A percentile compares a stretch with the other conserved stretches of the same genome.
Evolutionary conservation across 2,888 invertebrate genomes (phyloP).

Genomic region (Boloria selene): DNA sequence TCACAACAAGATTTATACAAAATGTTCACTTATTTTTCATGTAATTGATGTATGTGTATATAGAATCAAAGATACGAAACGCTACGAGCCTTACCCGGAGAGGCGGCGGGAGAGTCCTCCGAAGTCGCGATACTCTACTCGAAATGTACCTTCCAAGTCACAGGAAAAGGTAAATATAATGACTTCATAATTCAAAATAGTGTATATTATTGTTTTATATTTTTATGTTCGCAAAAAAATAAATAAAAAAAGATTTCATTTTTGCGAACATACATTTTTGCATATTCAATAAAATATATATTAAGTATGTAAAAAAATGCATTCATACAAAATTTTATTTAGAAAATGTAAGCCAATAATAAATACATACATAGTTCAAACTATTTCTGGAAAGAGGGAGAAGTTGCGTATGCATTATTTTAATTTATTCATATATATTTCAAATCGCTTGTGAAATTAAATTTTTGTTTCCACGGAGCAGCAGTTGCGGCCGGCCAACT

Average conservation of each 20-base stretch:
- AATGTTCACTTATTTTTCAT: not conserved
- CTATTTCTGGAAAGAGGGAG: too few species aligned
- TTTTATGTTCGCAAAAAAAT: not conserved
- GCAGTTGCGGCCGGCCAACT: constrained; percentile 51
- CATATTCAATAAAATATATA: too few species aligned
- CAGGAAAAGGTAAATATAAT: constrained; percentile 40
- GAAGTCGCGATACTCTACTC: constrained; percentile 41
- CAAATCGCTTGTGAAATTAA: not conserved
- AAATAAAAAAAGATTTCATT: not conserved
- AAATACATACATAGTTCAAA: too few species aligned
- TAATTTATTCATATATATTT: not conserved
- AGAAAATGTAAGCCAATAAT: too few species aligned
- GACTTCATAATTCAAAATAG: too few species aligned
- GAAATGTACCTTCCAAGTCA: constrained; percentile 31
- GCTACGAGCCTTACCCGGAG: constrained; percentile 51
- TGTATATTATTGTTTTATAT: not conserved
- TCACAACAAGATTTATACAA: too few species aligned
- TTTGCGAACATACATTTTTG: too few species aligned
- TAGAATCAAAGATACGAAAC: constrained; percentile 38
- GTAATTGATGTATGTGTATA: not conserved
- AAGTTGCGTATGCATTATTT: not conserved
- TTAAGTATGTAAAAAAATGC: too few species aligned
- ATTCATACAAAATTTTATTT: too few species aligned
- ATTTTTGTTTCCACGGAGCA: not conserved
- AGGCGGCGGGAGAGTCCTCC: constrained; percentile 40